phyloP scores from a whole-genome alignment of 2,113 vertebrate genomes.

The Macroglossus sobrinus region DNA sequence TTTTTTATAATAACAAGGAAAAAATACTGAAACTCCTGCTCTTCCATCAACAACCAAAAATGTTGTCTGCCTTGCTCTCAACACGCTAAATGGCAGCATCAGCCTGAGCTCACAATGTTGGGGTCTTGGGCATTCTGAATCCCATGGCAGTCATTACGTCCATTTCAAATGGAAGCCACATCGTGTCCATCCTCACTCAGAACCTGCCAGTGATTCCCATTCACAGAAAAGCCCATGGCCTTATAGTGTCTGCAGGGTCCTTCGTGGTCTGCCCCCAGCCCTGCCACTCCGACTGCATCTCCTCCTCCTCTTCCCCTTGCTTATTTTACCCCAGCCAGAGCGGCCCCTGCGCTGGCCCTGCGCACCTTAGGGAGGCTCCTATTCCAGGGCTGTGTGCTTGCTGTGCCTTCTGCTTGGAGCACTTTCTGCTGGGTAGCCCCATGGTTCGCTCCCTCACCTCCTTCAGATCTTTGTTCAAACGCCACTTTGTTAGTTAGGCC shows the following conservation, averaged over 20 bases:
- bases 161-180: slow-evolving; percentile 5
- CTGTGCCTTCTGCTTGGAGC: not conserved
- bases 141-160: not conserved
- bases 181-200: not conserved
- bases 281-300: not conserved
- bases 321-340: no score
- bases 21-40: not conserved
- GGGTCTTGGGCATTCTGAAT: not conserved
- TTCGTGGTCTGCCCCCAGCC: accelerated
- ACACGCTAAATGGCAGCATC: not conserved
- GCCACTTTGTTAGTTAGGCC: not conserved
- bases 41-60: not conserved
- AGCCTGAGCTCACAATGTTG: not conserved
- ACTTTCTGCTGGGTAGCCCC: not conserved
- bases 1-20: slow-evolving; percentile 48
- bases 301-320: not conserved
- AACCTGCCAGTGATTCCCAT: not conserved
- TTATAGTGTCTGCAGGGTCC: not conserved
- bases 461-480: not conserved
- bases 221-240: not conserved
- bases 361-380: not conserved
- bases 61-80: not conserved
- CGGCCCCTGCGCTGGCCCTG: not conserved
- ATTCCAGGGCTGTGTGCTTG: not conserved
- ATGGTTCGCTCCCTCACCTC: not conserved